phyloP scores from a whole-genome alignment of 2,888 invertebrate species.

The Mythimna albipuncta region DNA sequence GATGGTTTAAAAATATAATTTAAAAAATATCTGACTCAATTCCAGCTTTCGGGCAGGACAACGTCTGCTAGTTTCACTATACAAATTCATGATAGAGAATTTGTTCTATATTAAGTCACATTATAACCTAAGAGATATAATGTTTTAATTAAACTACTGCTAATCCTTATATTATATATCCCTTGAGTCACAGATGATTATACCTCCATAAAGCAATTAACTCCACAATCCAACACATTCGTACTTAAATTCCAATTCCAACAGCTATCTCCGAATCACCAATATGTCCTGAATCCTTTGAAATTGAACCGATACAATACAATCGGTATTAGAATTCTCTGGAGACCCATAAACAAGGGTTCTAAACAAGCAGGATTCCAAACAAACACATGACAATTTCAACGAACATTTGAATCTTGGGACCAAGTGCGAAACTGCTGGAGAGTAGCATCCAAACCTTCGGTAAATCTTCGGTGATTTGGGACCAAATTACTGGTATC shows the following conservation, averaged over 20 bases:
- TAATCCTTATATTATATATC: neutral
- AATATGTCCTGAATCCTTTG: slow-evolving; percentile 25
- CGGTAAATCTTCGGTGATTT: slow-evolving; percentile 9
- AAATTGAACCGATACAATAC: slow-evolving; percentile 36
- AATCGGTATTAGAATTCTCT: slow-evolving; percentile 36
- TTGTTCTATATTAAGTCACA: neutral
- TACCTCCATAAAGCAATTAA: slow-evolving; percentile 26
- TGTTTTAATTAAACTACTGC: neutral
- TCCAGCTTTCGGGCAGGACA: too few relatives aligned
- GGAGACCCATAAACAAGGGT: slow-evolving; percentile 35
- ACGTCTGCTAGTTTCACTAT: too few relatives aligned
- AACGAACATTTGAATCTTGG: slow-evolving; percentile 12
- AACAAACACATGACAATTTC: slow-evolving; percentile 33
- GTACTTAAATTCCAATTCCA: slow-evolving; percentile 21
- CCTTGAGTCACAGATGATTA: neutral
- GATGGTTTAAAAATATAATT: too few relatives aligned
- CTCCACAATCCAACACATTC: neutral
- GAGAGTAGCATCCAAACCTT: slow-evolving; percentile 5
- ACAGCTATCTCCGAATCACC: slow-evolving; percentile 15
- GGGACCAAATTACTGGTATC: slow-evolving; percentile 7
- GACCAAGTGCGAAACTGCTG: slow-evolving; percentile 3
- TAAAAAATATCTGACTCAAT: too few relatives aligned
- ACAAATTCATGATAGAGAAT: neutral
- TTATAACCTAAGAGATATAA: too few relatives aligned
- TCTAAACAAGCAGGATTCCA: slow-evolving; percentile 26